These are phyloP conservation scores for Bubo scandiacus DNA, from an alignment of 2,113 vertebrate genomes.

Conservation along the genomic window DNA sequence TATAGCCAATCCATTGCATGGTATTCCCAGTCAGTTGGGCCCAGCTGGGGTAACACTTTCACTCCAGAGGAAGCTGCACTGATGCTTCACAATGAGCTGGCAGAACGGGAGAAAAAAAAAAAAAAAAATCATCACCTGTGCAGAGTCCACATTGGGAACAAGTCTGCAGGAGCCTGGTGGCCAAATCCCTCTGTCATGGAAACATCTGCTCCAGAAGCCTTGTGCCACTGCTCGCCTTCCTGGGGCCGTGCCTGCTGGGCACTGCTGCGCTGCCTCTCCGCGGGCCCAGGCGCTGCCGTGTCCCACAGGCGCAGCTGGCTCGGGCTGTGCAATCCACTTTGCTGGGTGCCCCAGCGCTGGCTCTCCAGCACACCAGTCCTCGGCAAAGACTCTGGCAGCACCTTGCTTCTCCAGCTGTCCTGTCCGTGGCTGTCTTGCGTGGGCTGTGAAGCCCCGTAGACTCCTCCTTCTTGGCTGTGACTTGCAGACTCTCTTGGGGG, in stretches of 20 bases:
- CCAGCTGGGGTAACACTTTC: not conserved
- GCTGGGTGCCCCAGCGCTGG: not conserved
- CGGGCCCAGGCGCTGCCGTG: not conserved
- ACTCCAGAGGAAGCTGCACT: not conserved
- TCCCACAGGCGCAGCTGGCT: not conserved
- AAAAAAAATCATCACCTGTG: constrained; percentile 44
- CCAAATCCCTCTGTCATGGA: not conserved
- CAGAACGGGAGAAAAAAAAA: not conserved
- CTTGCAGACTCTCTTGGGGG: not conserved
- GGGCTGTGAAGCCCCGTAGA: not conserved
- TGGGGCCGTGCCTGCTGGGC: not conserved
- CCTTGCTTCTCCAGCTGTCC: not conserved
- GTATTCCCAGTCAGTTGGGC: not conserved
- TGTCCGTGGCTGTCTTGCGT: not conserved
- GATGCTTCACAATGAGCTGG: not conserved
- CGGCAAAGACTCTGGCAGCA: not conserved
- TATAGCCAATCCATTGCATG: not conserved
- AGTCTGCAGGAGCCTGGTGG: not conserved
- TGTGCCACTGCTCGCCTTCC: not conserved
- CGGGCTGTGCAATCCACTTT: not conserved
- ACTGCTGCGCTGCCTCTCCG: not conserved
- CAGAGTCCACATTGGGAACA: not conserved
- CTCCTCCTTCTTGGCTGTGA: constrained; percentile 22
- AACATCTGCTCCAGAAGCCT: not conserved
- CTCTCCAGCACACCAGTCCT: not conserved